Base-by-base conservation (phyloP, 2,113 vertebrate species). In the Tyrannus savana region DNA sequence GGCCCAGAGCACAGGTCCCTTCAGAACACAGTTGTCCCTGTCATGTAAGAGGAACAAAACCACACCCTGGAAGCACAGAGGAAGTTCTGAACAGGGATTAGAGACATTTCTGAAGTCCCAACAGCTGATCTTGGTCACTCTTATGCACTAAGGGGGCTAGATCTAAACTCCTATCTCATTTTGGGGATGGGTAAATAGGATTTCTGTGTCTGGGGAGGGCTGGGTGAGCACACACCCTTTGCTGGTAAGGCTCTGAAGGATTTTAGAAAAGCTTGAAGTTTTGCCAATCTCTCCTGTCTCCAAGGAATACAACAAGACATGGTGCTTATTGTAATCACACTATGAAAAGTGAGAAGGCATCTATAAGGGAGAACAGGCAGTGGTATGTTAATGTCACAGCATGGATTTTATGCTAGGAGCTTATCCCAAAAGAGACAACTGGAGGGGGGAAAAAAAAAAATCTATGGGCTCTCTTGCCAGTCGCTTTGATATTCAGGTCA, bases 1-100 rank as follows among this genome's bases (percentile, higher is more conserved):
- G 15, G 9, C 37, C 27, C 77, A 84, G 23, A 84, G 19, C 11
- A 75, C 35, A 78, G 31, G 22, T 39, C 33, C 8, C 35, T 68
- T 44, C 81, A 82, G 44, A 72, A 82, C 35, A 59, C 9, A 15
- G 39, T 2, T 75, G 66, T 69, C 50, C 17, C 39, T 30, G 14
- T 28, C 47, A 79, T 0, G 0, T 6, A 52, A 5, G 33, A 67
- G 14, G 21, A 52, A 11, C 2, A 52, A 89, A 69, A 14, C 1
- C 39, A 74, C 1, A 0, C 19, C 19, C 19, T 23, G 58, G 47
- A 58, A 71, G 21, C 19, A 55, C 6, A 27, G 17, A 49, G 8
- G n/a, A 49, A 80, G 35, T 63, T 81, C 58, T 67, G 23, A 52
- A 27, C 11, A 39, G 27, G 35, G 44, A 47, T 90, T 30, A 81